Conservation (phyloP, 2,888 invertebrate genomes). For the Drosophila quinaria region DNA sequence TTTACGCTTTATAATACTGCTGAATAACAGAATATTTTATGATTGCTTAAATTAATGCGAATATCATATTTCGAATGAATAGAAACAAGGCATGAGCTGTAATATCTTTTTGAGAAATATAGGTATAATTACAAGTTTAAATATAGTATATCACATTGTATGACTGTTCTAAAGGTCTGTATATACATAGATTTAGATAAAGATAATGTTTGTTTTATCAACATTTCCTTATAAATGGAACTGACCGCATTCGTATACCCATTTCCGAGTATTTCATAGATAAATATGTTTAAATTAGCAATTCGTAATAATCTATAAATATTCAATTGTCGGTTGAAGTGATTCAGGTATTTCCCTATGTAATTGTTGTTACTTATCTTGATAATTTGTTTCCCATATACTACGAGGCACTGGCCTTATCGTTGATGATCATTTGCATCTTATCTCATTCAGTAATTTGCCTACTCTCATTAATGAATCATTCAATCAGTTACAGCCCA, state of each 20-base stretch:
- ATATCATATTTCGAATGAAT: slow-evolving; percentile 35
- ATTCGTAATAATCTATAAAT: slow-evolving; percentile 25
- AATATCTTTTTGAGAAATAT: slow-evolving; percentile 26
- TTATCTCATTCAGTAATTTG: slow-evolving; percentile 32
- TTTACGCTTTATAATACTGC: background rate
- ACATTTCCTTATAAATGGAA: slow-evolving; percentile 34
- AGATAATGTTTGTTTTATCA: slow-evolving; percentile 20
- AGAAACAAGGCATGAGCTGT: slow-evolving; percentile 14
- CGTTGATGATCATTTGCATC: slow-evolving; percentile 35
- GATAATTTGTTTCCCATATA: slow-evolving; percentile 9
- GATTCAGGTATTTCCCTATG: slow-evolving; percentile 18
- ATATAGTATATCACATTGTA: slow-evolving; percentile 22
- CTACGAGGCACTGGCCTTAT: slow-evolving; percentile 24
- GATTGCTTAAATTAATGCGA: slow-evolving; percentile 10
- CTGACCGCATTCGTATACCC: background rate
- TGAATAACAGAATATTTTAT: slow-evolving; percentile 18
- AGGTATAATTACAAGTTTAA: slow-evolving; percentile 31
- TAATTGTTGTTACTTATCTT: slow-evolving; percentile 30
- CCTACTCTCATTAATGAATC: slow-evolving; percentile 42
- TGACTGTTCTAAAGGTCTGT: slow-evolving; percentile 18
- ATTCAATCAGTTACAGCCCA: slow-evolving; percentile 21
- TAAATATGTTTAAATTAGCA: slow-evolving; percentile 10
- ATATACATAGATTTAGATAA: slow-evolving; percentile 5
- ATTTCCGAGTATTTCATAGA: slow-evolving; percentile 32
- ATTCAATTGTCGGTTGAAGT: slow-evolving; percentile 9